Percentiles rank a stretch among this genome's conserved stretches.
Conservation (phyloP, 2,797 vertebrate species). For the Craterocephalus amniculus region DNA sequence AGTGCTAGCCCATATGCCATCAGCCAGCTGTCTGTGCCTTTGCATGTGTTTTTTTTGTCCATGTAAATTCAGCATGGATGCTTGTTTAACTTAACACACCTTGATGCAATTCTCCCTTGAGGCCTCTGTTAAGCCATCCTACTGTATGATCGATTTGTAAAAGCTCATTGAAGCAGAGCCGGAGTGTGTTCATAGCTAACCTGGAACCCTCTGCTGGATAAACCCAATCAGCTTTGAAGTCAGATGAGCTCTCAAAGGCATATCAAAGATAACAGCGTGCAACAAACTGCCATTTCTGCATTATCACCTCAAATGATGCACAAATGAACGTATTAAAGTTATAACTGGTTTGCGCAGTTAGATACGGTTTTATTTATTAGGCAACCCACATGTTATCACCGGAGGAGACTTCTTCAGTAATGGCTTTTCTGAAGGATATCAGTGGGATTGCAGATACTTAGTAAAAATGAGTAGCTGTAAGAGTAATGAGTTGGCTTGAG, state of each 20-base stretch:
- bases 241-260: constrained; percentile 54
- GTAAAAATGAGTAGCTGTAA: not conserved
- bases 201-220: constrained; percentile 65
- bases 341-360: constrained; percentile 11
- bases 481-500: constrained; percentile 4
- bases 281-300: constrained; percentile 52
- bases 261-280: constrained; percentile 45
- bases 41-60: constrained; percentile 11
- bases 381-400: not conserved
- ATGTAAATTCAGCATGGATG: constrained; percentile 21
- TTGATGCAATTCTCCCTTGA: constrained; percentile 41
- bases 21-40: not conserved
- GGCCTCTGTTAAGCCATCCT: constrained; percentile 54
- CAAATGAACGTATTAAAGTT: constrained; percentile 12
- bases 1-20: constrained; percentile 7
- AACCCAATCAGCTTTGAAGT: constrained; percentile 41
- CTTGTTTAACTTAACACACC: constrained; percentile 40
- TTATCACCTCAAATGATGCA: constrained; percentile 49
- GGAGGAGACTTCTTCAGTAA: not conserved
- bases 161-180: constrained; percentile 64
- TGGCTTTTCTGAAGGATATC: constrained; percentile 16
- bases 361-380: constrained; percentile 3
- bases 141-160: constrained; percentile 63
- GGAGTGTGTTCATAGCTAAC: constrained; percentile 60
- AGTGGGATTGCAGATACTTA: not conserved